Percentiles rank a stretch among this genome's conserved stretches.
phyloP scores from a whole-genome alignment of 2,888 invertebrate genomes.

The Gisinianus flammeolus region DNA sequence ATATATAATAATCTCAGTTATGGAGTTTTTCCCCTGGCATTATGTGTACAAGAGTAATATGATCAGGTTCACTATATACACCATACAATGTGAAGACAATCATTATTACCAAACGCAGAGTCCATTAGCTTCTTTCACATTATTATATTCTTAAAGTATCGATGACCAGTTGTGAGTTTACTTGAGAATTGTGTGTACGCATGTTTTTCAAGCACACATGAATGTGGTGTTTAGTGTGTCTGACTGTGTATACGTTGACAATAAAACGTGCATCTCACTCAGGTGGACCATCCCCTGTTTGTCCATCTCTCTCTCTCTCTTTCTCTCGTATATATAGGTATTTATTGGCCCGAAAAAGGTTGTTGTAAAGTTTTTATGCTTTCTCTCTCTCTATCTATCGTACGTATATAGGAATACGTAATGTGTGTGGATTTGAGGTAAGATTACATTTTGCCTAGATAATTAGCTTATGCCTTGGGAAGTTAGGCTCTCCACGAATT shows the following conservation, averaged over 20 bases:
- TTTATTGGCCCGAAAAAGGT: too few relatives aligned
- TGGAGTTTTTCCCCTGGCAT: too few relatives aligned
- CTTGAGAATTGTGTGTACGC: not conserved
- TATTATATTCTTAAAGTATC: constrained; percentile 4
- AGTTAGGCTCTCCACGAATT: too few relatives aligned
- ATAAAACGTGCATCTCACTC: constrained; percentile 4
- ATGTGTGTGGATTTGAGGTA: too few relatives aligned
- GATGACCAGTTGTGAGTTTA: not conserved
- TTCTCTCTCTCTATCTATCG: not conserved
- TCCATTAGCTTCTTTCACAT: constrained; percentile 15
- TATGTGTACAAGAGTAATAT: constrained; percentile 16
- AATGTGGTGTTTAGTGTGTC: not conserved
- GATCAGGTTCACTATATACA: constrained; percentile 9
- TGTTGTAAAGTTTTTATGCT: too few relatives aligned
- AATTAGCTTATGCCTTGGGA: too few relatives aligned
- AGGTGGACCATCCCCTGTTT: not conserved
- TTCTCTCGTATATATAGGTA: too few relatives aligned
- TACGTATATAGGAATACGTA: too few relatives aligned
- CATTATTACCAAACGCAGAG: constrained; percentile 5
- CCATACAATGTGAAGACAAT: not conserved
- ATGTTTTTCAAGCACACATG: not conserved
- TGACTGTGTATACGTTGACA: not conserved
- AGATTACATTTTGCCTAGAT: too few relatives aligned
- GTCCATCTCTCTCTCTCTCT: too few relatives aligned
- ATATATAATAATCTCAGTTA: too few relatives aligned